phyloP scores from a whole-genome alignment of 2,113 vertebrate species.

The Phaethon lepturus region DNA sequence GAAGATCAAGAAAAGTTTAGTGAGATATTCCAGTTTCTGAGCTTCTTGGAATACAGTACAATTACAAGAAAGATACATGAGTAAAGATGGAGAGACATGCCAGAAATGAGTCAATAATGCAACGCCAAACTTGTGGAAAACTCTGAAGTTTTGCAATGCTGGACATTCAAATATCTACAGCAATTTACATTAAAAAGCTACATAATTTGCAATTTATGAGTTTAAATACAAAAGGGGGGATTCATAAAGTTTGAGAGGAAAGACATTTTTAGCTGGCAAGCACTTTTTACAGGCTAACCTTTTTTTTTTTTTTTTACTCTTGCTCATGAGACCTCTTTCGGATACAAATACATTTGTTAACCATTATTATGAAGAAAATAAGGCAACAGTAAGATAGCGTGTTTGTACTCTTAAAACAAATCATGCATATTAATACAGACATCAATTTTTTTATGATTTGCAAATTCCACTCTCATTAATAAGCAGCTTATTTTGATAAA shows the following conservation, averaged over 20 bases:
- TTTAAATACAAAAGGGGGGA: conserved; percentile 48
- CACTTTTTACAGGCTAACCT: conserved; percentile 45
- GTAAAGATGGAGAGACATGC: background rate
- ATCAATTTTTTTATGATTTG: conserved; percentile 37
- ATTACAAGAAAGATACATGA: background rate
- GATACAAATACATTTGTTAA: conserved; percentile 68
- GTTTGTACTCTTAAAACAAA: conserved; percentile 32
- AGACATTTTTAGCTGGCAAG: conserved; percentile 63
- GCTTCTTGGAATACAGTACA: background rate
- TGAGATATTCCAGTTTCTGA: background rate
- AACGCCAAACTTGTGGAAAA: background rate
- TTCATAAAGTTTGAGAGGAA: conserved; percentile 53
- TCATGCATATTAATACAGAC: background rate
- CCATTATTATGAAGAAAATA: conserved; percentile 34
- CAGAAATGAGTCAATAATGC: background rate
- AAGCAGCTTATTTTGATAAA: conserved; percentile 46
- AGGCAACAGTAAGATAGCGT: background rate
- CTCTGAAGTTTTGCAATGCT: conserved; percentile 31
- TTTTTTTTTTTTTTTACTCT: conserved; percentile 65
- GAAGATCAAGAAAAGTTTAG: background rate
- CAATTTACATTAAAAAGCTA: conserved; percentile 3
- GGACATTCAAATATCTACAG: conserved; percentile 19
- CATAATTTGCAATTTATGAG: conserved; percentile 5
- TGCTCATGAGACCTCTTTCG: conserved; percentile 64
- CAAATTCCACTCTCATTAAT: conserved; percentile 49